Evolutionary conservation across 2,797 vertebrate species (phyloP), one percentile per base, ranked within the genome.

Genomic region (Centropyge bicolor): DNA sequence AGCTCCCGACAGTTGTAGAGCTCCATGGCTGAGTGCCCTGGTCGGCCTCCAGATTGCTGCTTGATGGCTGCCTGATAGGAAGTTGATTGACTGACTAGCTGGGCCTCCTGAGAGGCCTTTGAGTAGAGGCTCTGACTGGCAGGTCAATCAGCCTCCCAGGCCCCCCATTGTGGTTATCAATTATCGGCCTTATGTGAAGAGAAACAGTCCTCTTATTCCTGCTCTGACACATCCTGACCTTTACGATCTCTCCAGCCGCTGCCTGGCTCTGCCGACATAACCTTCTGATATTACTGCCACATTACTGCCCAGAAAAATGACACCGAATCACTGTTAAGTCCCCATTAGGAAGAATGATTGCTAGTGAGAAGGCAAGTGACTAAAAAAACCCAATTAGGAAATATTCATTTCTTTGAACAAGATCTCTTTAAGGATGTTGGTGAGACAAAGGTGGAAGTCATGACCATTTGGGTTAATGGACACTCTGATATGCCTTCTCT

Each of bases 71-170:
- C 75, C 85, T 95, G 94, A 95, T 94, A 91, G 91, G 85, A 91
- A 86, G 83, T 82, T 95, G 94, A 95, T 95, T 95, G 93, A 94
- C 90, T 93, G 93, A 93, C 93, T 91, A 68, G 82, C 86, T 66
- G 82, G 74, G 76, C 83, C 84, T 79, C 89, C 80, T 70, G 81
- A 88, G 87, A 92, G 83, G 83, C 80, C 76, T 78, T 74, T 81
- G 80, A 92, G 89, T 79, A 66, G 59, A 84, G 77, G 65, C 82
- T 77, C 75, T 92, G 93, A 94, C 91, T 95, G 95, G 90, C 94
- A 93, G 94, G 92, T 95, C 94, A 94, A 95, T 95, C 93, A 93
- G 88, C 77, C 83, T 78, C 77, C 71, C 72, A 20, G 76, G 63
- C 77, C 79, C 87, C 80, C 88, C 74, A 45, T 70, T 63, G 87